phyloP scores from a whole-genome alignment of 1,140 invertebrate genomes.

The Drosophila aff. region DNA sequence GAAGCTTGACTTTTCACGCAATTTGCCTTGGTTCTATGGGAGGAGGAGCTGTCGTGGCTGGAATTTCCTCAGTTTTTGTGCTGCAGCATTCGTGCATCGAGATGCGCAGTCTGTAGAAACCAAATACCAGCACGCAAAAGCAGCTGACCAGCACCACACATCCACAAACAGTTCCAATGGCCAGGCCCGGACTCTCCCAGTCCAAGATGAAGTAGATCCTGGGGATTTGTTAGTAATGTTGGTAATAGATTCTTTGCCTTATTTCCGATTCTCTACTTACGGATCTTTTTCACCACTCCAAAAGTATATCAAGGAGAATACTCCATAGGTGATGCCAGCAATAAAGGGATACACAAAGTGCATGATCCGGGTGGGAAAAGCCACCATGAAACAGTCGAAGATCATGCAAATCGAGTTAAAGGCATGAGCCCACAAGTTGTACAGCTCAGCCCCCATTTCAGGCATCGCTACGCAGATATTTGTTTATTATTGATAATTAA shows the following conservation, averaged over 20 bases:
- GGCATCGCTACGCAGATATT: constrained; percentile 40
- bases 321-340: constrained; percentile 87
- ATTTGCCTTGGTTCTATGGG: constrained; percentile 1
- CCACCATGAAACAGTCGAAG: constrained; percentile 89
- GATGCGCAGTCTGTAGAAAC: constrained; percentile 50
- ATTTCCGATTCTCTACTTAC: constrained; percentile 71
- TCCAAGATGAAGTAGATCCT: constrained; percentile 73
- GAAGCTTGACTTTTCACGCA: constrained; percentile 5
- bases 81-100: constrained; percentile 38
- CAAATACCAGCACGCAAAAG: constrained; percentile 61
- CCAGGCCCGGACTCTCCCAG: constrained; percentile 64
- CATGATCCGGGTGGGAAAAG: constrained; percentile 88
- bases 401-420: constrained; percentile 91
- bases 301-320: constrained; percentile 91
- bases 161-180: constrained; percentile 62
- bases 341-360: constrained; percentile 89
- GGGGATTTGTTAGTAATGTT: background rate
- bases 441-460: constrained; percentile 66
- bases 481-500: background rate
- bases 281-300: constrained; percentile 88
- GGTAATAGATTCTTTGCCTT: no score
- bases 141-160: constrained; percentile 52
- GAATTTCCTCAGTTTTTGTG: constrained; percentile 27
- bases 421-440: constrained; percentile 90
- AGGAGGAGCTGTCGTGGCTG: constrained; percentile 1